A percentile compares a stretch with the other conserved stretches of the same genome.
Conservation (phyloP, 2,113 vertebrate species). For the Dryoscopus gambensis region DNA sequence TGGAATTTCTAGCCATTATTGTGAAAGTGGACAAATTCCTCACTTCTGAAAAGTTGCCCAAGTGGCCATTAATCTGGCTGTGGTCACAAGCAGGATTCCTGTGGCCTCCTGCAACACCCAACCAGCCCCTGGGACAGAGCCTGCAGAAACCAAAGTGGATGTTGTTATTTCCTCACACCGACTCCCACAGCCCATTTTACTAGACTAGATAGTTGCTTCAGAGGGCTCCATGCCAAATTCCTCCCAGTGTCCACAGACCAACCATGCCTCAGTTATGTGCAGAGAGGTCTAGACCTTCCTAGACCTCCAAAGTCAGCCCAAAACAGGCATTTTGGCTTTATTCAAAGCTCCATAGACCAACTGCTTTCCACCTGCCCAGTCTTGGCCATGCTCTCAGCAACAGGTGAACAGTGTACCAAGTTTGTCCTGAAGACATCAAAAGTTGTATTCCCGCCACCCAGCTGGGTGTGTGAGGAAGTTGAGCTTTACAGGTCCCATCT, state of each 20-base stretch:
- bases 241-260: neutral
- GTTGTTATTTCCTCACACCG: neutral
- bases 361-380: neutral
- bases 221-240: neutral
- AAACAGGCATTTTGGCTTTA: neutral
- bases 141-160: slow-evolving; percentile 48
- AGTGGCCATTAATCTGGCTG: slow-evolving; percentile 48
- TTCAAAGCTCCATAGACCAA: neutral
- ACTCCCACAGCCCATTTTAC: neutral
- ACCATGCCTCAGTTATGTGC: neutral
- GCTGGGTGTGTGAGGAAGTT: neutral
- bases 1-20: slow-evolving; percentile 55
- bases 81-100: slow-evolving; percentile 45
- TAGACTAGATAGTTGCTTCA: slow-evolving; percentile 3
- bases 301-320: neutral
- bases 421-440: neutral
- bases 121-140: neutral
- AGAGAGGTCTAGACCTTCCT: neutral
- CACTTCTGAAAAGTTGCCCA: slow-evolving; percentile 43
- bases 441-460: neutral
- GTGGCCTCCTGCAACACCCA: slow-evolving; percentile 36
- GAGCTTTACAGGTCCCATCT: neutral
- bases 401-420: neutral
- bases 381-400: neutral
- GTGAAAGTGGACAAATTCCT: slow-evolving; percentile 51